Conservation (phyloP, 1,140 invertebrate genomes). For the Popillia japonica region DNA sequence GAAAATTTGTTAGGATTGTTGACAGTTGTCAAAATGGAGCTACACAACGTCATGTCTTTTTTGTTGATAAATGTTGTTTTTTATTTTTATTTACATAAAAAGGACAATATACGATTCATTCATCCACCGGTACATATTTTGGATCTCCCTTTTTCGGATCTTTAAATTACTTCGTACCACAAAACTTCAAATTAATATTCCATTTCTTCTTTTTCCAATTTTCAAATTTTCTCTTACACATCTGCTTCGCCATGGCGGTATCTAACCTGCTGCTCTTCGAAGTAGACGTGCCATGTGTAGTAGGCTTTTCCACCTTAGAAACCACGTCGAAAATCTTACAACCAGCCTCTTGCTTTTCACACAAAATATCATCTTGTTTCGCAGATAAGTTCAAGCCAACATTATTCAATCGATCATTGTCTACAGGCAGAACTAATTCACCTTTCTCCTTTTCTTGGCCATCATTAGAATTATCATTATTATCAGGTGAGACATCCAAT, state of each 20-base stretch:
- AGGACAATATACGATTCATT: not conserved
- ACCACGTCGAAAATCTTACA: not conserved
- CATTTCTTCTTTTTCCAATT: constrained; percentile 33
- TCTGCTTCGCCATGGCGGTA: not conserved
- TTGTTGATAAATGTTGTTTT: too few species aligned
- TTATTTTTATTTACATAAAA: constrained; percentile 30
- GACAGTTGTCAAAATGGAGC: too few species aligned
- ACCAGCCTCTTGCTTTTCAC: not conserved
- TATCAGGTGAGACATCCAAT: too few species aligned
- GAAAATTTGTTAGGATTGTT: too few species aligned
- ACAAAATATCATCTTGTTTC: not conserved
- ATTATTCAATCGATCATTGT: constrained; percentile 4
- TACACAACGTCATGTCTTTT: too few species aligned
- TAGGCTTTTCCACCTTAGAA: not conserved
- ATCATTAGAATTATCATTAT: not conserved
- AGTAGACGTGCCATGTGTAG: not conserved
- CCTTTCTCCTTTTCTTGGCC: not conserved
- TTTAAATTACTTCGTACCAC: constrained; percentile 23
- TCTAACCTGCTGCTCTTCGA: not conserved
- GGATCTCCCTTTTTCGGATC: constrained; percentile 5
- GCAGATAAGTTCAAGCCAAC: not conserved
- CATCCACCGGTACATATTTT: not conserved
- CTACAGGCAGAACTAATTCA: too few species aligned
- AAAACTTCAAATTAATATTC: constrained; percentile 37
- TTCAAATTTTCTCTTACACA: constrained; percentile 27